phyloP scores from a whole-genome alignment of 2,888 invertebrate genomes.

The Pterostichus niger region DNA sequence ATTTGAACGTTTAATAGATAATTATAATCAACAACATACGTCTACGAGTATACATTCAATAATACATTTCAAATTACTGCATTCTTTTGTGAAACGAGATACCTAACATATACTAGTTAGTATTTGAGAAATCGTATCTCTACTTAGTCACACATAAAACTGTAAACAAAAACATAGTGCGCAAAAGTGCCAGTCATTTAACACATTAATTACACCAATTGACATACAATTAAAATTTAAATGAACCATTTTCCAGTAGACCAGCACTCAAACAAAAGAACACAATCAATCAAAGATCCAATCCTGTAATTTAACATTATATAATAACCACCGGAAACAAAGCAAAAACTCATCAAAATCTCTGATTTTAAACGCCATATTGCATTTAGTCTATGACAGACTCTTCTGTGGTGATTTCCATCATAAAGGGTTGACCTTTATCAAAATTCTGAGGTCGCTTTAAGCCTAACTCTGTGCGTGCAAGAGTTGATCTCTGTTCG shows the following conservation, averaged over 20 bases:
- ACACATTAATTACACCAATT: slow-evolving; percentile 44
- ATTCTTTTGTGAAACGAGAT: too few species aligned
- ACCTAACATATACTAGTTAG: too few species aligned
- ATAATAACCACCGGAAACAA: slow-evolving; percentile 24
- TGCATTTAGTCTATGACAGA: not conserved
- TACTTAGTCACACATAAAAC: too few species aligned
- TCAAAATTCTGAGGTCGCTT: slow-evolving; percentile 57
- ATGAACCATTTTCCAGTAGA: slow-evolving; percentile 54
- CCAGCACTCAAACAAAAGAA: slow-evolving; percentile 33
- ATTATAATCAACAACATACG: too few species aligned
- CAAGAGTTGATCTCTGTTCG: not conserved
- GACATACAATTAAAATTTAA: slow-evolving; percentile 53
- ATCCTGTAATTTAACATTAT: slow-evolving; percentile 38
- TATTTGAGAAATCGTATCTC: too few species aligned
- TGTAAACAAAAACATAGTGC: not conserved
- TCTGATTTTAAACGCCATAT: not conserved
- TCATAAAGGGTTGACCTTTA: slow-evolving; percentile 60
- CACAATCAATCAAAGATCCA: slow-evolving; percentile 40
- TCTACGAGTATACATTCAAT: too few species aligned
- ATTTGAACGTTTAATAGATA: too few species aligned
- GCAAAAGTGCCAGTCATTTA: slow-evolving; percentile 37
- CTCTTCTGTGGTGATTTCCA: slow-evolving; percentile 12
- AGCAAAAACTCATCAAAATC: slow-evolving; percentile 22
- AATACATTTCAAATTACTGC: too few species aligned
- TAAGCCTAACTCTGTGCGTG: slow-evolving; percentile 28